These are phyloP conservation scores for Stegostoma tigrinum DNA, from an alignment of 2,113 vertebrate species.

Conservation along the genomic window DNA sequence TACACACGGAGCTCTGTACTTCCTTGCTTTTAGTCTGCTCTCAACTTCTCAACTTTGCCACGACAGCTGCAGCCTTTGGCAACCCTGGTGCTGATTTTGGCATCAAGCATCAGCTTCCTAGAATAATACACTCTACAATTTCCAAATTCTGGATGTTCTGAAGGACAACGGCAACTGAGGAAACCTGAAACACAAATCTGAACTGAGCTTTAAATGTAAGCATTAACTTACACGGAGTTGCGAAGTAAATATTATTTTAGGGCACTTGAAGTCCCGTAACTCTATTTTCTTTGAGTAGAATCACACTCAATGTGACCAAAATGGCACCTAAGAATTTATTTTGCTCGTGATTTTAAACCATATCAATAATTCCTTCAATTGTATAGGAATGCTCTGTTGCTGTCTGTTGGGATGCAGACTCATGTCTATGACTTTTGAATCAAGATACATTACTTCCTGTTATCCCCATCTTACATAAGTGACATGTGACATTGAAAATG, in stretches of 20 bases:
- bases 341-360: neutral
- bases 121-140: neutral
- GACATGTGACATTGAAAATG: neutral
- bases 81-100: too few species aligned
- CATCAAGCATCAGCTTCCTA: too few species aligned
- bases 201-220: neutral
- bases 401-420: neutral
- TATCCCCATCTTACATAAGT: neutral
- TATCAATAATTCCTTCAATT: neutral
- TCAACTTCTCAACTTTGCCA: too few species aligned
- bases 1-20: too few species aligned
- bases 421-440: neutral
- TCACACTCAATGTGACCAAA: neutral
- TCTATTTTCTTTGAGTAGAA: neutral
- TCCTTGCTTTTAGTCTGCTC: too few species aligned
- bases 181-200: neutral
- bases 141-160: neutral
- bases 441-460: neutral
- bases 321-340: neutral
- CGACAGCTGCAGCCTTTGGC: too few species aligned
- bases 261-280: neutral
- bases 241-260: neutral
- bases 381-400: neutral
- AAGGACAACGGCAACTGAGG: neutral
- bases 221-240: neutral